Percentiles rank a stretch among this genome's conserved stretches.
phyloP scores from a whole-genome alignment of 2,797 vertebrate species.

The Mustela erminea region DNA sequence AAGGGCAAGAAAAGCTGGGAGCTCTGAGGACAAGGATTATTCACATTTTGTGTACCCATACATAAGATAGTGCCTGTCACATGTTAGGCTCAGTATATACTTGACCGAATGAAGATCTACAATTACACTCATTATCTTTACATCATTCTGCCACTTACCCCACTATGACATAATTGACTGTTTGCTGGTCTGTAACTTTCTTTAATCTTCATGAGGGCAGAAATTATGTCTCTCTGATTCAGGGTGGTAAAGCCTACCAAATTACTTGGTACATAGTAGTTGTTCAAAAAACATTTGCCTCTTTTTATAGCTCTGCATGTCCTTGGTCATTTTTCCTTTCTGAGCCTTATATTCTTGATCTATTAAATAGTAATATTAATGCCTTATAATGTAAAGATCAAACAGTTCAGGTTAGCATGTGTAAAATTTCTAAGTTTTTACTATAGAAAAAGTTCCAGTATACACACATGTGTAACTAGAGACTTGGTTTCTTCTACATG shows the following conservation, averaged over 20 bases:
- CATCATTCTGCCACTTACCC: not conserved
- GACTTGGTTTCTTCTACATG: not conserved
- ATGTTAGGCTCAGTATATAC: not conserved
- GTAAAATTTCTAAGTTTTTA: not conserved
- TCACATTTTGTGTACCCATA: not conserved
- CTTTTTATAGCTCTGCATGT: not conserved
- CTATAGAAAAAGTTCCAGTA: not conserved
- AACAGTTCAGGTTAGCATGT: not conserved
- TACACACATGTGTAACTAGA: not conserved
- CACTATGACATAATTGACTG: not conserved
- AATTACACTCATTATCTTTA: not conserved
- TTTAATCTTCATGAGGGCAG: not conserved
- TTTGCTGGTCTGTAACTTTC: not conserved
- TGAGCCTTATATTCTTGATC: slow-evolving; percentile 1
- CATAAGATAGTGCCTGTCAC: not conserved
- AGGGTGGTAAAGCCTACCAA: not conserved
- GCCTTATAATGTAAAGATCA: not conserved
- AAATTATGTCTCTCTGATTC: not conserved
- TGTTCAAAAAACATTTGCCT: not conserved
- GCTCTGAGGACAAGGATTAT: not conserved
- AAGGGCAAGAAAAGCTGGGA: too few species aligned
- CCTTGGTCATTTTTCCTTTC: not conserved
- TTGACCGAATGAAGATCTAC: not conserved
- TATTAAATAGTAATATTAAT: not conserved
- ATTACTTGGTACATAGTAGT: not conserved